phyloP scores from a whole-genome alignment of 2,113 vertebrate species.

The Fulica atra region DNA sequence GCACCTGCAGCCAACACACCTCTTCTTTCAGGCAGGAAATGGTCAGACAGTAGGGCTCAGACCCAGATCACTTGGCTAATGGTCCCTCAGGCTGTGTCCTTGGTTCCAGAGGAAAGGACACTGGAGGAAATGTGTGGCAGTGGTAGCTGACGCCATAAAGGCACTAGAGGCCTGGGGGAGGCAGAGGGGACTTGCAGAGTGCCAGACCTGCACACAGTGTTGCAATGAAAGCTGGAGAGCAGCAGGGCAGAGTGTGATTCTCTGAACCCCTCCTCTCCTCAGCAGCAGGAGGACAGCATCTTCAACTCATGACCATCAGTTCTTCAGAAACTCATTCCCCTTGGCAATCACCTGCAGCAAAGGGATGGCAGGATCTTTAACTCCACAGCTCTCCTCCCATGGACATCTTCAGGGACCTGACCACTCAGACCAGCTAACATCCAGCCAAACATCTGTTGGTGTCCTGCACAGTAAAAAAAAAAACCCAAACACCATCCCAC shows the following conservation, averaged over 20 bases:
- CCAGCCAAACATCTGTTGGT: background rate
- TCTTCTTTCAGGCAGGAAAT: background rate
- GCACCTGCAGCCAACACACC: background rate
- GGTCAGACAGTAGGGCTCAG: background rate
- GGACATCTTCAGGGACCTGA: background rate
- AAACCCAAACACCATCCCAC: background rate
- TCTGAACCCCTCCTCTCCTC: background rate
- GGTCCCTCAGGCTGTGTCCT: background rate
- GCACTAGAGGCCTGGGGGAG: background rate
- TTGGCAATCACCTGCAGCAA: background rate
- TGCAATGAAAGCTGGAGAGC: background rate
- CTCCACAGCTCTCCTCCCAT: background rate
- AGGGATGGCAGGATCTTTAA: background rate
- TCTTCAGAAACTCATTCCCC: background rate
- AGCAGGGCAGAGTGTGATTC: background rate
- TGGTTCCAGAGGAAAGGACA: background rate
- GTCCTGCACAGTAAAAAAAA: background rate
- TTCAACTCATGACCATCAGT: rapidly evolving
- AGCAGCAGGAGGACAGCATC: background rate
- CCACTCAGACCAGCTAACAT: background rate
- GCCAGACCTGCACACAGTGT: background rate
- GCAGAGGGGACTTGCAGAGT: background rate
- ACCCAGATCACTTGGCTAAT: background rate
- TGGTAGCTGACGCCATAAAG: background rate
- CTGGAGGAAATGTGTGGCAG: background rate